Evolutionary conservation across 2,113 vertebrate genomes (phyloP), one percentile per base, ranked within the genome.

Genomic region (Microtus richardsoni): DNA sequence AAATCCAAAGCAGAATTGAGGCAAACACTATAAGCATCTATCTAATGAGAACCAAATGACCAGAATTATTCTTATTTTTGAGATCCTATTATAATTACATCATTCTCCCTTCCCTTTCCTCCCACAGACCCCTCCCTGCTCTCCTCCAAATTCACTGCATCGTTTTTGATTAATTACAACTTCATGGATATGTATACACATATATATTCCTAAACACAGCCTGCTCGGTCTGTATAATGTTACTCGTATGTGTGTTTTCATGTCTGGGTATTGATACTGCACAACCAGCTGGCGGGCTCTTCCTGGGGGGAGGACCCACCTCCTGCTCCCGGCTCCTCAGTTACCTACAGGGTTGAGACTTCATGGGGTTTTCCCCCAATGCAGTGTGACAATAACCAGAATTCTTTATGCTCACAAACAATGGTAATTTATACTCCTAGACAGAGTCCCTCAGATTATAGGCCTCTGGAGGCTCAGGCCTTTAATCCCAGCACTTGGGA

Each of bases 21-120:
- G 52, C 16, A 93, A 85, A 94, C 41, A 13, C 28, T 9, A 1
- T 41, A 79, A 84, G 30, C 24, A 89, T 54, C 79, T 87, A 24
- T 79, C 33, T 68, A 77, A 85, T 10, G 22, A 80, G 41, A 90
- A 44, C 47, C 47, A 96, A 96, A 89, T 36, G 88, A 84, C 17
- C 62, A 90, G 49, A 80, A 64, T 77, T 70, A 74, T 77, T 80
- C 52, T 62, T 41, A 62, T 83, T 10, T 77, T 83, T 62, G 58
- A 30, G 58, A 62, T 62, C 26, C 24, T 62, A 41, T 41, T 41
- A 5, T 17, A 62, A 83, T 83, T 83, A 30, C 7, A 44, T 39
- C 36, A 82, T 83, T 39, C 24, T 62, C 24, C 24, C 7, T 30
- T 41, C 14, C 10, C 7, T 30, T 44, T 83, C 5, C 54, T 5